Evolutionary conservation across 2,888 invertebrate species (phyloP).

Genomic region (Clitarchus hookeri): DNA sequence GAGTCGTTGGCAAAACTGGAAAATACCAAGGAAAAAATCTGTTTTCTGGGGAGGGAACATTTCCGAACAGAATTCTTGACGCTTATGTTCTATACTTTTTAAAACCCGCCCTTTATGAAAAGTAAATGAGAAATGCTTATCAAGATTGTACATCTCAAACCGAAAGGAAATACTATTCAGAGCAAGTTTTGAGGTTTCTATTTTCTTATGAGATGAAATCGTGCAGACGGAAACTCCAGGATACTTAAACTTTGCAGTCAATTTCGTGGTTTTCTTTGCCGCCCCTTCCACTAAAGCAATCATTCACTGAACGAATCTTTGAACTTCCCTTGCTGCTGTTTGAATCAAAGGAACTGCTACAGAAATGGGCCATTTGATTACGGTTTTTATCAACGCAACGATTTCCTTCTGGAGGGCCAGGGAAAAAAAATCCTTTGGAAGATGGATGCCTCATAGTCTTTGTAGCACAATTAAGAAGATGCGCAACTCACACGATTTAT

Average conservation of each 20-base stretch:
- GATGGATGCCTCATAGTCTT: no score
- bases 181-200: neutral
- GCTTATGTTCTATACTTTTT: no score
- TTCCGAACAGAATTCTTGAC: no score
- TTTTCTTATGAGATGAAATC: neutral
- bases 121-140: neutral
- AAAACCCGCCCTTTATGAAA: no score
- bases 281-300: neutral
- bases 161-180: neutral
- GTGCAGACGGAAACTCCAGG: neutral
- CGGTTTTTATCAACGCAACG: neutral
- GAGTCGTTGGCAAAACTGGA: no score
- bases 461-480: no score
- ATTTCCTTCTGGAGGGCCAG: no score
- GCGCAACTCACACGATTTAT: no score
- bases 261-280: no score
- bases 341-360: neutral
- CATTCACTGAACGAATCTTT: neutral
- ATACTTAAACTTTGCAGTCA: neutral
- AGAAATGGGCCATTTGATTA: neutral
- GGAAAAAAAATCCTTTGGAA: no score
- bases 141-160: neutral
- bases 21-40: no score
- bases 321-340: neutral
- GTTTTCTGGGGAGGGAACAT: no score